phyloP scores from a whole-genome alignment of 2,113 vertebrate genomes.

The Prunella fulvescens region DNA sequence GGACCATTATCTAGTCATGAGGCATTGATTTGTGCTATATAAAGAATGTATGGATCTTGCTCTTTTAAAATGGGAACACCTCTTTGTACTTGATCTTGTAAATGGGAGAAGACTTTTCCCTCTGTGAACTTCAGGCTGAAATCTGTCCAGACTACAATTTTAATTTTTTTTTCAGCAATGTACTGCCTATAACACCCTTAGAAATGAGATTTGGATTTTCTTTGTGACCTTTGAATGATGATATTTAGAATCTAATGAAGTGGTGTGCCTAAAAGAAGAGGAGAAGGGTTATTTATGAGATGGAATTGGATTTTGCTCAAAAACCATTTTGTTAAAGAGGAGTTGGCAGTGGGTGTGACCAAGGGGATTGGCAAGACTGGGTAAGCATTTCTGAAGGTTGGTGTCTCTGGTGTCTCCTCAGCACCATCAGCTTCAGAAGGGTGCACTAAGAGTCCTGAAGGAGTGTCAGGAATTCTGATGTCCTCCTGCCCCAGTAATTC shows the following conservation, averaged over 20 bases:
- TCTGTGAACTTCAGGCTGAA: background rate
- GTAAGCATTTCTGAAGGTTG: background rate
- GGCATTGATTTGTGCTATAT: constrained; percentile 40
- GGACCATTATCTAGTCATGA: constrained; percentile 25
- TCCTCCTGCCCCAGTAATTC: background rate
- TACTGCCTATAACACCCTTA: background rate
- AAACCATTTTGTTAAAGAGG: background rate
- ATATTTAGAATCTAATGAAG: background rate
- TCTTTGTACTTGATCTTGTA: constrained; percentile 14
- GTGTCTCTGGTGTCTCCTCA: background rate
- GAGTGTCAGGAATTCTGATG: background rate
- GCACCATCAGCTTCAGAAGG: background rate
- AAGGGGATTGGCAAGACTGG: background rate
- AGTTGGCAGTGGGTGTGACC: background rate
- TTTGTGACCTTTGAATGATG: background rate
- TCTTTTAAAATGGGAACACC: background rate
- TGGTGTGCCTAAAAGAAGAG: background rate
- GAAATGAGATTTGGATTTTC: background rate
- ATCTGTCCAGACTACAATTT: background rate
- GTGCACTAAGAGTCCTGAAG: background rate
- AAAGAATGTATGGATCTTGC: constrained; percentile 23
- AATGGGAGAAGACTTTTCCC: background rate
- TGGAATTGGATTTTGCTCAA: background rate
- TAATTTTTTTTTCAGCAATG: background rate
- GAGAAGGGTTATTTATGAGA: background rate